These are phyloP conservation scores for Gambusia affinis DNA, from an alignment of 2,113 vertebrate species.

Conservation along the genomic window DNA sequence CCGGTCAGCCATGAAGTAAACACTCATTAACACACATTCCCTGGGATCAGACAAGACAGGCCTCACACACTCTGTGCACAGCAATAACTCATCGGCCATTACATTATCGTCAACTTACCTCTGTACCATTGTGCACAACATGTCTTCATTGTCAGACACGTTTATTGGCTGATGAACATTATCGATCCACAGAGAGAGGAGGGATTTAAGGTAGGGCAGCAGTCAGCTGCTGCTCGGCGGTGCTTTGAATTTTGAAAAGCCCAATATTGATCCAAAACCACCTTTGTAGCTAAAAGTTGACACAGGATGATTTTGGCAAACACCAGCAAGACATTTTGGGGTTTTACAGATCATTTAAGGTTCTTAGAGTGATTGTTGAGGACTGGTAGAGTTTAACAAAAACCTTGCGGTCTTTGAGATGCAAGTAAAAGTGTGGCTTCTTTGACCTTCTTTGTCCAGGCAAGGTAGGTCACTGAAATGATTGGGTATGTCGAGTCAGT, in stretches of 20 bases:
- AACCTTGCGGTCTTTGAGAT: not conserved
- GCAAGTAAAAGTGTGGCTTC: slow-evolving; percentile 40
- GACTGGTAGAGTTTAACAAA: not conserved
- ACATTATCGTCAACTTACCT: not conserved
- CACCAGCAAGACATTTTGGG: not conserved
- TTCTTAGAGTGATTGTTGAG: not conserved
- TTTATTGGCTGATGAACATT: slow-evolving; percentile 19
- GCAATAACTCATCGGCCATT: not conserved
- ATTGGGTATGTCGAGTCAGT: slow-evolving; percentile 18
- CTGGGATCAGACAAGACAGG: slow-evolving; percentile 15
- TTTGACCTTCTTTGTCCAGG: slow-evolving; percentile 52
- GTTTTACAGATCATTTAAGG: not conserved
- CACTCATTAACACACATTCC: slow-evolving; percentile 70
- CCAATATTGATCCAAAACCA: slow-evolving; percentile 44
- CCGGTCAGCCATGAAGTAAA: slow-evolving; percentile 64
- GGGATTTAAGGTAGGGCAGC: slow-evolving; percentile 10
- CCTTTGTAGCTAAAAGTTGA: not conserved
- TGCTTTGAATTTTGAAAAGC: slow-evolving; percentile 45
- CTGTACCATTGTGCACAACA: not conserved
- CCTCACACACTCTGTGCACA: not conserved
- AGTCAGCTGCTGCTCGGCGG: not conserved
- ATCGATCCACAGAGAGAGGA: slow-evolving; percentile 31
- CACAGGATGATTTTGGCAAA: not conserved
- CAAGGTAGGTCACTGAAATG: slow-evolving; percentile 45
- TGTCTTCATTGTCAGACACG: not conserved